phyloP scores from a whole-genome alignment of 2,113 vertebrate species.

The Oryzias curvinotus region DNA sequence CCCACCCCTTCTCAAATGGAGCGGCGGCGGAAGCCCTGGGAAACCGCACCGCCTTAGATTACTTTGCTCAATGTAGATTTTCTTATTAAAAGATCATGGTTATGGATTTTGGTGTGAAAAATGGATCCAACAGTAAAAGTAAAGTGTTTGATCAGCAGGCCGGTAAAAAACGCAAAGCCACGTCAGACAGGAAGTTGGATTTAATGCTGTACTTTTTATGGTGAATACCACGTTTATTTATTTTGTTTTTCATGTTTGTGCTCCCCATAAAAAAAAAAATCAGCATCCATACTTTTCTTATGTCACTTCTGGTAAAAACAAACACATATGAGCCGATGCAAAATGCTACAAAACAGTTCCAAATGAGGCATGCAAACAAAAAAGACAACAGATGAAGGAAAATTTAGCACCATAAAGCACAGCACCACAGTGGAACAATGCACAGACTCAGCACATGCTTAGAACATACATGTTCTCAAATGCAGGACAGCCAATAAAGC shows the following conservation, averaged over 20 bases:
- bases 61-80: background rate
- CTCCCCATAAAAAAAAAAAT: background rate
- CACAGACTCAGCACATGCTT: no score
- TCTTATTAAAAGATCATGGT: conserved; percentile 10
- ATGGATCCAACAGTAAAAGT: background rate
- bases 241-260: background rate
- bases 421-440: no score
- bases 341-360: no score
- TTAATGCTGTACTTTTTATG: background rate
- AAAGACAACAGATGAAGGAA: background rate
- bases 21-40: conserved; percentile 76
- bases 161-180: no score
- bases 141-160: no score
- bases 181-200: no score
- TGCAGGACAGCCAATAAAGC: no score
- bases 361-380: background rate
- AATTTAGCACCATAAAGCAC: no score
- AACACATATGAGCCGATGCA: conserved; percentile 4
- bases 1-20: conserved; percentile 74
- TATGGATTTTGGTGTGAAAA: background rate
- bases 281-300: background rate
- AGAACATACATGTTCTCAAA: no score
- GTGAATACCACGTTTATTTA: background rate
- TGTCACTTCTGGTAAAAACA: conserved; percentile 11
- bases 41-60: conserved; percentile 36